Percentiles rank a stretch among this genome's conserved stretches.
These are phyloP conservation scores for Drosophila eugracilis DNA, from an alignment of 1,140 invertebrate species.

Conservation along the genomic window DNA sequence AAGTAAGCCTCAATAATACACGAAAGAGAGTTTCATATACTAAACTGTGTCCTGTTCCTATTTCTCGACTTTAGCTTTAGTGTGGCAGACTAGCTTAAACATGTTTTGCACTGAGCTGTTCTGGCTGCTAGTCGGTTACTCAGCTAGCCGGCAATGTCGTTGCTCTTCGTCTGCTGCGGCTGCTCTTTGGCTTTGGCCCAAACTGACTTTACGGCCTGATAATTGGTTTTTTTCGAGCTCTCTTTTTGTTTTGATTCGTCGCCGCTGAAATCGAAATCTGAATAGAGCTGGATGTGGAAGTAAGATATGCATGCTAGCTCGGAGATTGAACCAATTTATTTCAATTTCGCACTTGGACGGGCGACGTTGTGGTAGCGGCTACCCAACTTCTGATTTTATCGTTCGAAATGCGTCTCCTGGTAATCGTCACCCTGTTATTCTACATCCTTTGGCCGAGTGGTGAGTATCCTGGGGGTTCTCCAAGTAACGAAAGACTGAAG, in stretches of 20 bases:
- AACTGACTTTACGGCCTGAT: slow-evolving; percentile 54
- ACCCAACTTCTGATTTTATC: background rate
- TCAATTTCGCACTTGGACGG: slow-evolving; percentile 70
- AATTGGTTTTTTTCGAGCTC: slow-evolving; percentile 67
- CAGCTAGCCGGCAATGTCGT: slow-evolving; percentile 12
- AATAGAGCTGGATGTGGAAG: slow-evolving; percentile 70
- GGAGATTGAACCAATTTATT: slow-evolving; percentile 78
- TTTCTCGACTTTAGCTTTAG: slow-evolving; percentile 1
- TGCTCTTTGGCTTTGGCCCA: slow-evolving; percentile 55
- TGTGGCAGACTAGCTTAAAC: slow-evolving; percentile 18
- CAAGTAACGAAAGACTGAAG: slow-evolving; percentile 66
- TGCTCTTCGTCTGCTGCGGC: slow-evolving; percentile 2
- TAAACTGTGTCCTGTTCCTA: slow-evolving; percentile 5
- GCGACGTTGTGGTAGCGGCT: slow-evolving; percentile 56
- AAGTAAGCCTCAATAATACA: slow-evolving; percentile 18
- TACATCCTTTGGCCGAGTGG: slow-evolving; percentile 36
- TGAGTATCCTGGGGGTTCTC: slow-evolving; percentile 35
- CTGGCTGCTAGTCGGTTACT: slow-evolving; percentile 23
- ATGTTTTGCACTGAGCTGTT: slow-evolving; percentile 20
- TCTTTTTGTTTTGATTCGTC: slow-evolving; percentile 70
- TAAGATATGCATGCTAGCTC: slow-evolving; percentile 66
- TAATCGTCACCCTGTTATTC: slow-evolving; percentile 15
- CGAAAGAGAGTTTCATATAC: slow-evolving; percentile 8
- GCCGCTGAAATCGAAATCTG: slow-evolving; percentile 66
- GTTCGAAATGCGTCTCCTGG: slow-evolving; percentile 25